Percentiles rank a stretch among this genome's conserved stretches.
phyloP scores from a whole-genome alignment of 2,113 vertebrate species.

The Ceyx melanurus region DNA sequence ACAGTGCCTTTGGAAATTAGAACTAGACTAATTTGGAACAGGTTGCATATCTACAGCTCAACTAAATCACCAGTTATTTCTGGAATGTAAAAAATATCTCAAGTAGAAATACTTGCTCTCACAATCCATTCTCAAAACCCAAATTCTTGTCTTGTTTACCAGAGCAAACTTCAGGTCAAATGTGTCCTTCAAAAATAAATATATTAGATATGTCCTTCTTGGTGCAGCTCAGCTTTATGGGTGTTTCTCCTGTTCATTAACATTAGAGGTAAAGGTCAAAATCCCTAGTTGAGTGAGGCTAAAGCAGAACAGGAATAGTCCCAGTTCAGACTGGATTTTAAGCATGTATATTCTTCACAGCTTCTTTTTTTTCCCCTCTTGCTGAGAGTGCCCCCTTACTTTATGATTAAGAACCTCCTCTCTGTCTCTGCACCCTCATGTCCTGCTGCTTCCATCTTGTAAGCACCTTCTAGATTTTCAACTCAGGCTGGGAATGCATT shows the following conservation, averaged over 20 bases:
- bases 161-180: constrained; percentile 13
- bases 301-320: too few species aligned
- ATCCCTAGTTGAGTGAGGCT: too few species aligned
- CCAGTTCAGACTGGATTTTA: too few species aligned
- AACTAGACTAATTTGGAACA: background rate
- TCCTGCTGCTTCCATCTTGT: background rate
- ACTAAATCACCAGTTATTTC: constrained; percentile 17
- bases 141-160: constrained; percentile 18
- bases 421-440: constrained; percentile 27
- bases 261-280: too few species aligned
- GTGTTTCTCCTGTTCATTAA: background rate
- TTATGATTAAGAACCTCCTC: constrained; percentile 15
- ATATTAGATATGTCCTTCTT: background rate
- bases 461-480: background rate
- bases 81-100: constrained; percentile 12
- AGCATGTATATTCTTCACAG: too few species aligned
- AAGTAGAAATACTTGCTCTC: constrained; percentile 21
- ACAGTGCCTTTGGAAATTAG: background rate
- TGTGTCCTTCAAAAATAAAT: background rate
- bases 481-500: background rate
- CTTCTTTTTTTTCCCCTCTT: background rate
- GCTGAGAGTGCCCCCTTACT: background rate
- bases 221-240: background rate
- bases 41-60: background rate
- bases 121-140: background rate